Evolutionary conservation across 2,113 vertebrate species (phyloP).

Genomic region (Nesogale talazaci): DNA sequence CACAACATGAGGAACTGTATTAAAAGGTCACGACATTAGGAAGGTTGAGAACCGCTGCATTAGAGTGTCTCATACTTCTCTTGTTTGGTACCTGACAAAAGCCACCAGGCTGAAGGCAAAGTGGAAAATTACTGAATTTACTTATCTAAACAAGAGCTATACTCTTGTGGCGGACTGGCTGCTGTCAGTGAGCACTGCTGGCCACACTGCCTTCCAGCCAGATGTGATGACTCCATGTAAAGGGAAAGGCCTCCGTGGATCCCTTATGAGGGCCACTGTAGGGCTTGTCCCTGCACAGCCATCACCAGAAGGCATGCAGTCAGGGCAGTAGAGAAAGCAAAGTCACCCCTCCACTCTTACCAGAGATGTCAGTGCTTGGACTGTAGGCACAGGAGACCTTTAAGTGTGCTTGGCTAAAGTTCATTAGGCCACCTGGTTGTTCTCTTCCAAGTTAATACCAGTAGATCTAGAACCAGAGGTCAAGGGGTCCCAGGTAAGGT

Average conservation of each 20-base stretch:
- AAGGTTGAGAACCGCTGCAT: neutral
- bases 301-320: neutral
- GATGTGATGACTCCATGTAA: neutral
- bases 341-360: neutral
- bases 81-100: slow-evolving; percentile 45
- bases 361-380: neutral
- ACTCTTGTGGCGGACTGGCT: neutral
- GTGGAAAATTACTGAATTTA: neutral
- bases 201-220: neutral
- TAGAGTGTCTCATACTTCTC: neutral
- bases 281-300: slow-evolving; percentile 5
- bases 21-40: too few relatives aligned
- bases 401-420: neutral
- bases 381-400: neutral
- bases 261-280: neutral
- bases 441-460: slow-evolving; percentile 31
- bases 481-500: neutral
- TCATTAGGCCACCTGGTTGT: neutral
- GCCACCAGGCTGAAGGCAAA: neutral
- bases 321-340: slow-evolving; percentile 1
- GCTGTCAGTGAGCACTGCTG: neutral
- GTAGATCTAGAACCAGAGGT: slow-evolving; percentile 26
- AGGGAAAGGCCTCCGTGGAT: neutral
- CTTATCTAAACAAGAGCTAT: neutral
- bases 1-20: too few relatives aligned